phyloP scores from a whole-genome alignment of 2,797 vertebrate species.

The Rhabdophis nuchalis region DNA sequence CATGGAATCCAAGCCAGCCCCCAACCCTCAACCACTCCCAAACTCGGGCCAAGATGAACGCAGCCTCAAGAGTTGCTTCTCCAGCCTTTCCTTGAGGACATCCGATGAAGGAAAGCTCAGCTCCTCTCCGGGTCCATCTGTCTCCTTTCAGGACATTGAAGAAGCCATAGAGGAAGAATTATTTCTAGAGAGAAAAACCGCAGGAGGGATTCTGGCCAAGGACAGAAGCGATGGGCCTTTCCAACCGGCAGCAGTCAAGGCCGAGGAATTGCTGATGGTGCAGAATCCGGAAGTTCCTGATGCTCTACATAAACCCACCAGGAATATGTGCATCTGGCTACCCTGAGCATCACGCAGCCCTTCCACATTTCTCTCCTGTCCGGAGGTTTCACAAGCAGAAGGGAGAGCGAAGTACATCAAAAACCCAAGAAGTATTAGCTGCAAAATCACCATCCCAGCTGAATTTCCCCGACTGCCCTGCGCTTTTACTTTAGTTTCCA shows the following conservation, averaged over 20 bases:
- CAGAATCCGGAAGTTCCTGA: not conserved
- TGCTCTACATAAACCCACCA: not conserved
- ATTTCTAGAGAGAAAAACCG: not conserved
- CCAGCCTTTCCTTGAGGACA: not conserved
- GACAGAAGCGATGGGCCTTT: not conserved
- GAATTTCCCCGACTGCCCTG: slow-evolving; percentile 8
- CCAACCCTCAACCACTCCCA: not conserved
- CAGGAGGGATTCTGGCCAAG: not conserved
- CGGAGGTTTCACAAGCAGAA: not conserved
- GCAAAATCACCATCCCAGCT: not conserved
- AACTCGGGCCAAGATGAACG: not conserved
- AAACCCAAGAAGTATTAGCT: slow-evolving; percentile 18
- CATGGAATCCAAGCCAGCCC: not conserved
- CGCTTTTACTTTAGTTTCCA: not conserved
- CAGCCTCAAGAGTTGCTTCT: not conserved
- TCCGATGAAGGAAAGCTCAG: not conserved
- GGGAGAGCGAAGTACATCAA: slow-evolving; percentile 53
- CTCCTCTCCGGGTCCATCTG: not conserved
- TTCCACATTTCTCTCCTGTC: not conserved
- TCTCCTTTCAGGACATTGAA: not conserved
- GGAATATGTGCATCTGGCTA: not conserved
- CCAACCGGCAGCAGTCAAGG: not conserved
- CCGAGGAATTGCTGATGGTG: not conserved
- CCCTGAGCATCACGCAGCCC: not conserved
- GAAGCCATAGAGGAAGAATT: not conserved